Percentiles rank a stretch among this genome's conserved stretches.
Evolutionary conservation across 2,113 vertebrate species (phyloP).

Genomic region (Crotalus viridis): DNA sequence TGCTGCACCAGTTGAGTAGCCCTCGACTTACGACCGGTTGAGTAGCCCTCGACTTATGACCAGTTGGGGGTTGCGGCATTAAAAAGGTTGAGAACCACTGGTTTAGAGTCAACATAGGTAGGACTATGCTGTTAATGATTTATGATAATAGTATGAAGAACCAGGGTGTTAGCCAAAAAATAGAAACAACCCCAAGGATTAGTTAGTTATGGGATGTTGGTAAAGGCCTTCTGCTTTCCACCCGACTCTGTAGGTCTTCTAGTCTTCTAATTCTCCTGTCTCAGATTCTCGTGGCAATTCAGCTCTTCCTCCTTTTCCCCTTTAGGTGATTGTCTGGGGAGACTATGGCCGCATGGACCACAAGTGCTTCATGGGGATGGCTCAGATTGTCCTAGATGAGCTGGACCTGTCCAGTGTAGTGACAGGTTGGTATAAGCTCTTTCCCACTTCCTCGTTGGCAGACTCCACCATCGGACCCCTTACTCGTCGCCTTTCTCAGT

Average conservation of each 20-base stretch:
- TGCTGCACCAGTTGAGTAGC: too few species aligned
- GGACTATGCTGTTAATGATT: not conserved
- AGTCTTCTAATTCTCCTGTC: not conserved
- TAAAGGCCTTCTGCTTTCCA: not conserved
- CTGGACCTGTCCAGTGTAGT: slow-evolving; percentile 87
- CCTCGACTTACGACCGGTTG: too few species aligned
- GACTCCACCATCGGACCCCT: slow-evolving; percentile 93
- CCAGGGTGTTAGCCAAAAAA: not conserved
- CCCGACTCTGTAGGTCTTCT: too few species aligned
- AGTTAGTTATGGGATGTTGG: not conserved
- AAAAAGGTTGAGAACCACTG: too few species aligned
- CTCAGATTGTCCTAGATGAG: slow-evolving; percentile 96
- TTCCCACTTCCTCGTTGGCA: slow-evolving; percentile 95
- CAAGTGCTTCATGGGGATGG: slow-evolving; percentile 99
- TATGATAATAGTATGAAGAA: not conserved
- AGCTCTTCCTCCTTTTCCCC: not conserved
- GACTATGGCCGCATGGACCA: slow-evolving; percentile 99
- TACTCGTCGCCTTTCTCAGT: slow-evolving; percentile 93
- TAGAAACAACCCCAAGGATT: not conserved
- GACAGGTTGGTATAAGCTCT: slow-evolving; percentile 97
- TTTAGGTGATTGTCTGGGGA: slow-evolving; percentile 95
- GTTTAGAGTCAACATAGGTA: not conserved
- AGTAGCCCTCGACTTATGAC: too few species aligned
- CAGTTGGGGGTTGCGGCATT: too few species aligned
- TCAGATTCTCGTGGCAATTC: rapidly evolving